Evolutionary conservation across 64 coral and sea anemone species (phyloP).

Genomic region (Orbicella faveolata): DNA sequence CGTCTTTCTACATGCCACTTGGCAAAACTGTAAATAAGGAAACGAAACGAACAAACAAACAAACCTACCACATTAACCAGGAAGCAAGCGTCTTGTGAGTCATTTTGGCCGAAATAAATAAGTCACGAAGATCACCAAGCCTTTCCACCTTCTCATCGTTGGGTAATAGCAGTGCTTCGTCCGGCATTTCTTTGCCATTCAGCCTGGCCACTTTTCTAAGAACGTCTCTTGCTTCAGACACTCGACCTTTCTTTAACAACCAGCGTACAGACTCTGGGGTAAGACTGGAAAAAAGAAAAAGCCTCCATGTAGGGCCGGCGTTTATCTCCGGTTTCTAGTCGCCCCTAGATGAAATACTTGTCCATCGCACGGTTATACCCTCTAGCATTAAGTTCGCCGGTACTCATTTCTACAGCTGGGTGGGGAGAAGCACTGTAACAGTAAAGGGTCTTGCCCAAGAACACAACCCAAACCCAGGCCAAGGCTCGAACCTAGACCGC

Average conservation of each 20-base stretch:
- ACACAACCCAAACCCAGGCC: too few relatives aligned
- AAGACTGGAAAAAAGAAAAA: constrained; percentile 23
- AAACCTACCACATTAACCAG: constrained; percentile 56
- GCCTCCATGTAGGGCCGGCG: background rate
- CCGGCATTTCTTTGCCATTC: constrained; percentile 40
- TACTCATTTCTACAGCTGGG: too few relatives aligned
- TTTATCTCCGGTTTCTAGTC: too few relatives aligned
- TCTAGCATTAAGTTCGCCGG: too few relatives aligned
- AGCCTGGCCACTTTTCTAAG: constrained; percentile 23
- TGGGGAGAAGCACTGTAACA: too few relatives aligned
- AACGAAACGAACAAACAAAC: background rate
- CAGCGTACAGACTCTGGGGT: constrained; percentile 58
- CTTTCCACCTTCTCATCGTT: constrained; percentile 1
- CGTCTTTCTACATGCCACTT: background rate
- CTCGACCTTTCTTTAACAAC: constrained; percentile 42
- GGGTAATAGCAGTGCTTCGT: constrained; percentile 3
- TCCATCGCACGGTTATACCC: too few relatives aligned
- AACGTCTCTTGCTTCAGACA: constrained; percentile 23
- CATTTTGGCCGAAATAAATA: constrained; percentile 38
- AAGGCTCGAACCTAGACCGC: too few relatives aligned
- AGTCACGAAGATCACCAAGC: constrained; percentile 29
- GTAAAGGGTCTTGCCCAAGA: too few relatives aligned
- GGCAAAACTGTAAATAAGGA: background rate
- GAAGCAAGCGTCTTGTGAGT: constrained; percentile 25
- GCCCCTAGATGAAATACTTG: too few relatives aligned